Evolutionary conservation across 2,888 invertebrate genomes (phyloP), one percentile per base, ranked within the genome.

Genomic region (Dynastes hyllus): DNA sequence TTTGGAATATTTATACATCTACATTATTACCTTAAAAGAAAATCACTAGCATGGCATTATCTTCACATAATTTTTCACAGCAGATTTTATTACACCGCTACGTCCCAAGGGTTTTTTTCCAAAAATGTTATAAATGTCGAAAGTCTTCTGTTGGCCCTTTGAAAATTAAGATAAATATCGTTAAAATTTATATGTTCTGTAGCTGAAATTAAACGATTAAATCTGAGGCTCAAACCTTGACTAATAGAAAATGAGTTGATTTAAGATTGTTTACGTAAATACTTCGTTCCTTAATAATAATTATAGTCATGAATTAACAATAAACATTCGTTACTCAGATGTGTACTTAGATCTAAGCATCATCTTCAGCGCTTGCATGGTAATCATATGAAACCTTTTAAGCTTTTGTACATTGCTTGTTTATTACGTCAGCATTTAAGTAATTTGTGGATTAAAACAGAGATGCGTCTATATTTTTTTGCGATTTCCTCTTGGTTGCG

Each of bases 241-340:
- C 71, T 66, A 73, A 78, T 66, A 73, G 65, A 71, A 73, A 73
- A 78, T 66, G 50, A 53, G 65, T 71, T 73, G 78, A 78, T 78
- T 78, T 73, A 78, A 65, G 73, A 53, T 51, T 45, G 58, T 70
- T 78, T 78, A 40, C 69, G 50, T 65, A 66, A 78, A 73, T 55
- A 61, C 45, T 40, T 63, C 78, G 71, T 63, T 16, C 51, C 32
- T 32, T 53, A 58, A 63, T 78, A 78, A 78, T 65, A 78, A 78
- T 73, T 78, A 73, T 32, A 29, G 40, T 51, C 73, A 63, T 73
- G 71, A 73, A 78, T 65, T 51, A 71, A 63, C 66, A 63, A 78
- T 78, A 78, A 78, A 73, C 51, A 73, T 73, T 53, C 65, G 71
- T 55, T 27, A 51, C 27, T 37, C 51, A 78, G 78, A 78, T 78